These are phyloP conservation scores for Silurus meridionalis DNA, from an alignment of 2,113 vertebrate species.

Conservation along the genomic window DNA sequence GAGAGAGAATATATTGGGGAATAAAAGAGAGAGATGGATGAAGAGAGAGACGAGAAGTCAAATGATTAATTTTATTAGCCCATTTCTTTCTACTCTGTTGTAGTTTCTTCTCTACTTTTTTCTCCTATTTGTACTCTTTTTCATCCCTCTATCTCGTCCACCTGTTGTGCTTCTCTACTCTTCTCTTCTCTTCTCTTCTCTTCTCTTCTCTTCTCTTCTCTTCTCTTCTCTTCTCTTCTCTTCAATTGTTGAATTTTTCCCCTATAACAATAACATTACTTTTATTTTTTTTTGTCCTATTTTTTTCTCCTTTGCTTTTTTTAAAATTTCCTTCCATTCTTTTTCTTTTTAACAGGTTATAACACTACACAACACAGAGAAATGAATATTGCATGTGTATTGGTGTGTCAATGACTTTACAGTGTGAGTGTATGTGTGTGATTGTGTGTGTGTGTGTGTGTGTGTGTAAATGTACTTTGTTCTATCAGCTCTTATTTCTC, in stretches of 20 bases:
- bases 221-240: background rate
- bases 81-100: background rate
- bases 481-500: too few species aligned
- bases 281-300: too few species aligned
- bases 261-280: too few species aligned
- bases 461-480: too few species aligned
- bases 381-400: background rate
- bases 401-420: background rate
- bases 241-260: background rate
- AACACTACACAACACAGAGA: background rate
- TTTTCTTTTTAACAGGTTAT: background rate
- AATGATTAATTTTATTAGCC: background rate
- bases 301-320: too few species aligned
- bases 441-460: conserved; percentile 26
- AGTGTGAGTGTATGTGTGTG: conserved; percentile 6
- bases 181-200: background rate
- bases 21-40: background rate
- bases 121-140: background rate
- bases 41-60: conserved; percentile 8
- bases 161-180: too few species aligned
- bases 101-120: background rate
- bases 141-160: too few species aligned
- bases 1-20: background rate
- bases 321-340: too few species aligned
- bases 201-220: background rate